These are phyloP conservation scores for Meloidogyne hapla DNA, from an alignment of 1,140 invertebrate species.

Conservation along the genomic window DNA sequence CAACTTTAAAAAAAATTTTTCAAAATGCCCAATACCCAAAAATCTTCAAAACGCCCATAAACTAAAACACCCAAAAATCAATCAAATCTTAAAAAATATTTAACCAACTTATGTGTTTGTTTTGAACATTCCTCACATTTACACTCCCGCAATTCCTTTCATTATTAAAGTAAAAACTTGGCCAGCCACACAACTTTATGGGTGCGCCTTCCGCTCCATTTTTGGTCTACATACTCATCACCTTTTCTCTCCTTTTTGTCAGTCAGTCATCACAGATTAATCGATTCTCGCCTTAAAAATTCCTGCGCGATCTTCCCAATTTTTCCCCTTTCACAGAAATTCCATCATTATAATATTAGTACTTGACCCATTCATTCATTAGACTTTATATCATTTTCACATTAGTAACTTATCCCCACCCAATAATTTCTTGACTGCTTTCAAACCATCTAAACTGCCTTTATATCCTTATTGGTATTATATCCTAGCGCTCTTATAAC, in stretches of 20 bases:
- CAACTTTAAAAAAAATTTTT: too few species aligned
- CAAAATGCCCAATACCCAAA: background rate
- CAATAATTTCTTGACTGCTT: too few species aligned
- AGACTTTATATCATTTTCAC: background rate
- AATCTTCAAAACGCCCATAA: background rate
- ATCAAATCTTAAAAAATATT: background rate
- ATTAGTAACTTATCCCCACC: background rate
- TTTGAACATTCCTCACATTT: background rate
- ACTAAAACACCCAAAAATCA: background rate
- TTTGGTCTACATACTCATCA: background rate
- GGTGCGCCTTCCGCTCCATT: background rate
- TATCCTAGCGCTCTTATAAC: too few species aligned
- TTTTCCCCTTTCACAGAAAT: background rate
- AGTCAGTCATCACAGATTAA: background rate
- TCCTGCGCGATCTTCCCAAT: conserved; percentile 4
- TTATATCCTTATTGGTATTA: too few species aligned
- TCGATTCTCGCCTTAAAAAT: background rate
- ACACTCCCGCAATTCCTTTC: background rate
- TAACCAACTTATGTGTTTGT: background rate
- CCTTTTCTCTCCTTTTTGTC: background rate
- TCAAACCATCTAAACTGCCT: too few species aligned
- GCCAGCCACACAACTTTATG: background rate
- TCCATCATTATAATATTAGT: background rate
- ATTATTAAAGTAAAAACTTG: background rate
- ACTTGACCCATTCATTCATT: conserved; percentile 6